Base-by-base conservation (phyloP, 2,797 vertebrate genomes). In the Catharus ustulatus region DNA sequence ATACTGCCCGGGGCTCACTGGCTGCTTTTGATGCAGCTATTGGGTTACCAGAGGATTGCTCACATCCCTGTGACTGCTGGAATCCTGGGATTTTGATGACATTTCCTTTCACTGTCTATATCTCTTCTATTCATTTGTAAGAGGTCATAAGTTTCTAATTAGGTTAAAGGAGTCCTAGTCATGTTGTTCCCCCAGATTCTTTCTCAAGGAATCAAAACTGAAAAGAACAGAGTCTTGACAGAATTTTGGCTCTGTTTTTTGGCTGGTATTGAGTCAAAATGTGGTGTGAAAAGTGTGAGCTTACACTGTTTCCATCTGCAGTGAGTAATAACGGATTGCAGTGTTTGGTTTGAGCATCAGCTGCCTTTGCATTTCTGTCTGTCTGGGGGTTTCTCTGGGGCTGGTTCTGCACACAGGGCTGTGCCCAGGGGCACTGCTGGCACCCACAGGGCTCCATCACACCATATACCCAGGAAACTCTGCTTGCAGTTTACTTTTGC, bases 181-280 rank as follows among this genome's bases (percentile, higher is more conserved):
- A 68, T 87, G 94, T 94, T 88, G 91, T 88, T 89, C 63, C 67
- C 90, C 92, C 87, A 62, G 68, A 82, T 85, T 97, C 82, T 91
- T 91, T 95, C 95, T 93, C 90, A 58, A 61, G 69, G 64, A 94
- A 75, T 75, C 79, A 67, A 84, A 95, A 80, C 74, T 84, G 75
- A 92, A 85, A 84, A 90, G 83, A 92, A 69, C 45, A 93, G 89
- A 86, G 34, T 74, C 90, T 95, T 92, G 94, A 49, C 36, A 96
- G 93, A 79, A 87, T 93, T 95, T 96, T 94, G 96, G 95, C 95
- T 95, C 89, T 85, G 84, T 79, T 72, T 84, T 97, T 95, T 93
- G 88, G 94, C 95, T 96, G 89, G 76, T 96, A 96, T 95, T 93
- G 90, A 95, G 75, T 95, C 74, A 95, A 85, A 96, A 96, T 63